Conservation (phyloP, 2,113 vertebrate species). For the Megatriorchis doriae region DNA sequence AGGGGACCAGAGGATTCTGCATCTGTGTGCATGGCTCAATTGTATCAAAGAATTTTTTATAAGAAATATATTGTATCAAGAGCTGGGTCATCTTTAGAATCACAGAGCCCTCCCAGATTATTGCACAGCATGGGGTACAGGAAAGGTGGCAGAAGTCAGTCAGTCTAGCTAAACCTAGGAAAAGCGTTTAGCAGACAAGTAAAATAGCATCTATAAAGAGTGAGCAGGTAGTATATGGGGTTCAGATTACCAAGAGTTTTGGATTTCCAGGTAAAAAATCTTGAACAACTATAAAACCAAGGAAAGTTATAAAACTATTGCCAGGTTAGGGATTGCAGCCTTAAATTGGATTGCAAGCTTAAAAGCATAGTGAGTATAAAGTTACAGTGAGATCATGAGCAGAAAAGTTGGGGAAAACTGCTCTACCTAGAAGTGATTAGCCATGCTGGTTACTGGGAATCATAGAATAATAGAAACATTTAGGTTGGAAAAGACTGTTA, state of each 20-base stretch:
- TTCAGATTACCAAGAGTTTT: not conserved
- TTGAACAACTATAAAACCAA: not conserved
- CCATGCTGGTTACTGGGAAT: not conserved
- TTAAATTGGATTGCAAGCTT: not conserved
- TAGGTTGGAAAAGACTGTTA: not conserved
- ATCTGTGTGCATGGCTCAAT: not conserved
- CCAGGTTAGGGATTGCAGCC: not conserved
- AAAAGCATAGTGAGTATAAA: not conserved
- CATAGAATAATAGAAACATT: not conserved
- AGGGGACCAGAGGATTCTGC: not conserved
- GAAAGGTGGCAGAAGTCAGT: not conserved
- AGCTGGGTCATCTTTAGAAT: not conserved
- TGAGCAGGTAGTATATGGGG: accelerated
- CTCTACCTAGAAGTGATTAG: not conserved
- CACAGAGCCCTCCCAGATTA: not conserved
- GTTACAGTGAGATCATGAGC: not conserved
- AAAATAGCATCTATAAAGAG: not conserved
- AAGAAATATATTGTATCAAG: not conserved
- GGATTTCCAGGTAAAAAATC: not conserved
- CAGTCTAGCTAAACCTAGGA: not conserved
- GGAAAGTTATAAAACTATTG: not conserved
- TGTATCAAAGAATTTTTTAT: not conserved
- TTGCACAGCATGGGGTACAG: not conserved
- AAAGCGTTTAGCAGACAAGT: not conserved
- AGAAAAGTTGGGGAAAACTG: not conserved